Conservation (phyloP, 2,888 invertebrate species). For the Parnassius smintheus region DNA sequence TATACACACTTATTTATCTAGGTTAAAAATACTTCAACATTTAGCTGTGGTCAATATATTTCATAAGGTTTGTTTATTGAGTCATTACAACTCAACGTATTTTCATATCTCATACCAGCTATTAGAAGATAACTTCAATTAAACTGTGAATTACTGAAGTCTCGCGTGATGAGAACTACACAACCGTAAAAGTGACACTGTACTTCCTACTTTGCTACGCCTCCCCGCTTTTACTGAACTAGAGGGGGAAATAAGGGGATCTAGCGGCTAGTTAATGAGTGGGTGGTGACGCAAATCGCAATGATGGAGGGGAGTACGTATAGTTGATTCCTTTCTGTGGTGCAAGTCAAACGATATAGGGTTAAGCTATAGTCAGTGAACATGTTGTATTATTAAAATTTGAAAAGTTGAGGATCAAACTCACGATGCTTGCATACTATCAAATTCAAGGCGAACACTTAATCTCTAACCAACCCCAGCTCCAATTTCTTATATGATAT, state of each 20-base stretch:
- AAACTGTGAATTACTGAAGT: slow-evolving; percentile 18
- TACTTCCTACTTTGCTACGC: slow-evolving; percentile 41
- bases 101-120: slow-evolving; percentile 1
- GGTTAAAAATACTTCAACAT: no score
- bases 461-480: no score
- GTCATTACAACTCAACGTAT: slow-evolving; percentile 3
- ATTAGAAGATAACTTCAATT: slow-evolving; percentile 10
- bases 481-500: no score
- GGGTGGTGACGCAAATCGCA: slow-evolving; percentile 65
- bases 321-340: slow-evolving; percentile 44
- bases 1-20: no score
- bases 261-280: slow-evolving; percentile 63
- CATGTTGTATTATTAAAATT: no score
- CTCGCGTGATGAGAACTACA: slow-evolving; percentile 17
- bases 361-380: no score
- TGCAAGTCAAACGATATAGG: slow-evolving; percentile 32
- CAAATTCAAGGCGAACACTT: no score
- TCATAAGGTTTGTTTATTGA: slow-evolving; percentile 3
- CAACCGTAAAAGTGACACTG: slow-evolving; percentile 27
- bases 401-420: no score
- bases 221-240: slow-evolving; percentile 40
- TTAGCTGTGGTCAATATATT: background rate
- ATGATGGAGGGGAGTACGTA: slow-evolving; percentile 58
- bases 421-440: no score
- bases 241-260: slow-evolving; percentile 49